A percentile compares a stretch with the other conserved stretches of the same genome.
Evolutionary conservation across 2,797 vertebrate genomes (phyloP).

Genomic region (Labroides dimidiatus): DNA sequence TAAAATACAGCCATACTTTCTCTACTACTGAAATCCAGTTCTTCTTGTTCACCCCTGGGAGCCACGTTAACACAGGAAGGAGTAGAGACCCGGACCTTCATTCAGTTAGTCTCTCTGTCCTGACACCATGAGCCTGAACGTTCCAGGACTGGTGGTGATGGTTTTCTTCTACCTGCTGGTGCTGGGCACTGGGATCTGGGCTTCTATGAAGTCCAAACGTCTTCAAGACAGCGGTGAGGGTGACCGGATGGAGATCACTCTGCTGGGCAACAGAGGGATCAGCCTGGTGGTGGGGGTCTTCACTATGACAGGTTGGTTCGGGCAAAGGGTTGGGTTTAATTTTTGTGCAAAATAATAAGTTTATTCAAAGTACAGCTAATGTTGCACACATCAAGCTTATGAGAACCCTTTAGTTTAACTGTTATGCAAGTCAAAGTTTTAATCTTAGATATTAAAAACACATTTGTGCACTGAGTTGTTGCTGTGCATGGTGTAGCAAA

Average conservation of each 20-base stretch:
- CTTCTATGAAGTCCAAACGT: conserved; percentile 52
- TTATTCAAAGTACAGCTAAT: neutral
- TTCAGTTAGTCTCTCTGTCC: neutral
- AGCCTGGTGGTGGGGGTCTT: conserved; percentile 65
- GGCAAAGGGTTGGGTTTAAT: neutral
- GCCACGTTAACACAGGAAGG: neutral
- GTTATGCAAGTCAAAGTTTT: no score
- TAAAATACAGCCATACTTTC: neutral
- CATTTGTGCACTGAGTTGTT: no score
- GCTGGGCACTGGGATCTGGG: conserved; percentile 69
- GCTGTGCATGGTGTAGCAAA: no score
- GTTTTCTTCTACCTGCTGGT: conserved; percentile 70
- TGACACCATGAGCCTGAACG: conserved; percentile 57
- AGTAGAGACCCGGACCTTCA: no score
- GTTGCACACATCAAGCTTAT: neutral
- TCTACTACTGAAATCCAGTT: neutral
- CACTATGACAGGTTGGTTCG: conserved; percentile 66
- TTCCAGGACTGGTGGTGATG: conserved; percentile 62
- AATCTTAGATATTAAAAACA: no score
- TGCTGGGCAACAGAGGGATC: conserved; percentile 68
- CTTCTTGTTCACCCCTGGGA: neutral
- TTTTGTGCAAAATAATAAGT: neutral
- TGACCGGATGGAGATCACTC: conserved; percentile 40
- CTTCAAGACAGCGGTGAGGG: conserved; percentile 17
- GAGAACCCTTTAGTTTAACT: no score